These are phyloP conservation scores for Torymus texanus DNA, from an alignment of 2,888 invertebrate genomes.

Conservation along the genomic window DNA sequence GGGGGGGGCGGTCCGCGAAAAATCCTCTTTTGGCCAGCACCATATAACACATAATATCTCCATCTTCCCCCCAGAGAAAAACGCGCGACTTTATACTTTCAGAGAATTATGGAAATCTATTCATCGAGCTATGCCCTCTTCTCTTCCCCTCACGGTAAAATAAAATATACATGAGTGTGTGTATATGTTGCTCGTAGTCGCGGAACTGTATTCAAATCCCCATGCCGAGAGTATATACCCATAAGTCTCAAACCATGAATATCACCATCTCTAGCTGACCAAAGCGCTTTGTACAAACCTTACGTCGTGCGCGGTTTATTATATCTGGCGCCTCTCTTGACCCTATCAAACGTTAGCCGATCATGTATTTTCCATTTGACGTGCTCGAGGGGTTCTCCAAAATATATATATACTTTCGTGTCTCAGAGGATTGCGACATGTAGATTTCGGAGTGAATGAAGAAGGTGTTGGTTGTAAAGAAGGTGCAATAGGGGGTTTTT, in stretches of 20 bases:
- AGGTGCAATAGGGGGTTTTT: too few relatives aligned
- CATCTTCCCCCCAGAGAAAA: constrained; percentile 40
- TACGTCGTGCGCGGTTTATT: constrained; percentile 24
- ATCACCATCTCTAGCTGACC: constrained; percentile 66
- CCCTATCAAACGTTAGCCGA: constrained; percentile 43
- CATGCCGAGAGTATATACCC: constrained; percentile 61
- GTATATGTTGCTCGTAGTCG: constrained; percentile 62
- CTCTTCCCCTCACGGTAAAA: constrained; percentile 51
- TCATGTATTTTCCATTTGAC: constrained; percentile 52
- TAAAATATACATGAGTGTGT: constrained; percentile 73
- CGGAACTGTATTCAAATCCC: constrained; percentile 71
- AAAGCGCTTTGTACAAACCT: constrained; percentile 28
- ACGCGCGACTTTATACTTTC: constrained; percentile 35
- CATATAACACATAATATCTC: neutral
- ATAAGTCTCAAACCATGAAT: constrained; percentile 74
- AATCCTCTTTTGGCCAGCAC: constrained; percentile 17
- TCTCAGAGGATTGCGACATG: neutral
- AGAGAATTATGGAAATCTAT: constrained; percentile 61
- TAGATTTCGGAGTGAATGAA: neutral
- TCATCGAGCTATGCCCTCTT: constrained; percentile 55
- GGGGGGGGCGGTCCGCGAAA: neutral
- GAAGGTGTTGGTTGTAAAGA: too few relatives aligned
- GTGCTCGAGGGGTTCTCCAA: constrained; percentile 1
- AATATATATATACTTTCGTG: too few relatives aligned
- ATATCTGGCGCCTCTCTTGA: constrained; percentile 9